phyloP scores from a whole-genome alignment of 2,888 invertebrate genomes.

The Myopa tessellatipennis region DNA sequence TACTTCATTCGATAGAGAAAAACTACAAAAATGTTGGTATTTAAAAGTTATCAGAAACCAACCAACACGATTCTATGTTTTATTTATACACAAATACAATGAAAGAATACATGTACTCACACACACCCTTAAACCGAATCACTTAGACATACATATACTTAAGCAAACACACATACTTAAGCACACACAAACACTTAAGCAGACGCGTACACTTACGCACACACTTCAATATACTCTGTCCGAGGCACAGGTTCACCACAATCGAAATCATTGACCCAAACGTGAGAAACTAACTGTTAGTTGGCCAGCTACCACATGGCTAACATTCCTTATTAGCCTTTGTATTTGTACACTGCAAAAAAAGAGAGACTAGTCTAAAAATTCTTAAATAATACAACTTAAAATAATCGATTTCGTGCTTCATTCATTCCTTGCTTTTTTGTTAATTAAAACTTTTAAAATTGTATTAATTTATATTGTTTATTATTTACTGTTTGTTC shows the following conservation, averaged over 20 bases:
- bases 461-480: too few species aligned
- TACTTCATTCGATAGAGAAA: too few species aligned
- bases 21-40: too few species aligned
- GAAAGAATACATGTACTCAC: background rate
- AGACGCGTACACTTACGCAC: background rate
- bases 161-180: background rate
- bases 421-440: background rate
- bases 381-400: too few species aligned
- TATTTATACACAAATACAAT: background rate
- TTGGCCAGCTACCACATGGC: slow-evolving; percentile 12
- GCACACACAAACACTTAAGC: background rate
- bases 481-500: too few species aligned
- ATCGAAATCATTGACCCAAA: slow-evolving; percentile 38
- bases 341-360: slow-evolving; percentile 25
- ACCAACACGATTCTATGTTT: background rate
- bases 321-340: background rate
- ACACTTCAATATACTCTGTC: background rate
- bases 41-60: too few species aligned
- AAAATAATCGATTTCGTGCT: too few species aligned
- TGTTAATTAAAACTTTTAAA: too few species aligned
- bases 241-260: slow-evolving; percentile 31
- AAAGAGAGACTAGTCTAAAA: background rate
- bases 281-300: slow-evolving; percentile 34
- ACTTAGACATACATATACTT: background rate
- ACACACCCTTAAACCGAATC: background rate